Evolutionary conservation across 2,797 vertebrate species (phyloP), one percentile per base, ranked within the genome.

Genomic region (Chloroceryle inda): DNA sequence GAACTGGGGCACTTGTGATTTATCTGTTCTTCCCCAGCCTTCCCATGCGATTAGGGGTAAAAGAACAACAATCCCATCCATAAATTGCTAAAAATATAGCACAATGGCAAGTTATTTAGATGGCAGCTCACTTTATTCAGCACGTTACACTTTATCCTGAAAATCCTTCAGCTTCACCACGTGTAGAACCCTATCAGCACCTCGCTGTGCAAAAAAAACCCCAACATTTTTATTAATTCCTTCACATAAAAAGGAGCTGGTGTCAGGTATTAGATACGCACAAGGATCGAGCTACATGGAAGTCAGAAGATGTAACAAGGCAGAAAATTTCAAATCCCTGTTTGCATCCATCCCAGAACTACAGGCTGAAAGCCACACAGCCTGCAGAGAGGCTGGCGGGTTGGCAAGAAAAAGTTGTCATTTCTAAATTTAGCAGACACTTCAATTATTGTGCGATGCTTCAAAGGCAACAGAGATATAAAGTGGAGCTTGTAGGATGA

Each of bases 371-470:
- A 94, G 71, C 67, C 47, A 59, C 62, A 21, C 22, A 76, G 85
- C 59, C 63, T 19, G 37, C 50, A 75, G 80, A 82, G 21, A 72
- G 80, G 53, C 77, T 66, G 90, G 61, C 8, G 5, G 2, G 16
- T 22, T 69, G 63, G 93, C 85, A 96, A 92, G 85, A 50, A 84
- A 12, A 81, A 82, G 11, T 44, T 44, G 80, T 79, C 71, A 79
- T 49, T 84, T 76, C 88, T 93, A 96, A 90, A 92, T 95, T 93
- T 93, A 96, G 92, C 74, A 85, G 81, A 85, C 64, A 67, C 88
- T 87, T 90, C 83, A 75, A n/a, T 66, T 72, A 86, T 35, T 86
- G 79, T 86, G 69, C 2, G 18, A 78, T 24, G 52, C 63, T 90
- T 88, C 78, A 93, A 87, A 96, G 72, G 93, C 55, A 71, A 14